Evolutionary conservation across 2,113 vertebrate genomes (phyloP), one percentile per base, ranked within the genome.

Genomic region (Amphilophus citrinellus): DNA sequence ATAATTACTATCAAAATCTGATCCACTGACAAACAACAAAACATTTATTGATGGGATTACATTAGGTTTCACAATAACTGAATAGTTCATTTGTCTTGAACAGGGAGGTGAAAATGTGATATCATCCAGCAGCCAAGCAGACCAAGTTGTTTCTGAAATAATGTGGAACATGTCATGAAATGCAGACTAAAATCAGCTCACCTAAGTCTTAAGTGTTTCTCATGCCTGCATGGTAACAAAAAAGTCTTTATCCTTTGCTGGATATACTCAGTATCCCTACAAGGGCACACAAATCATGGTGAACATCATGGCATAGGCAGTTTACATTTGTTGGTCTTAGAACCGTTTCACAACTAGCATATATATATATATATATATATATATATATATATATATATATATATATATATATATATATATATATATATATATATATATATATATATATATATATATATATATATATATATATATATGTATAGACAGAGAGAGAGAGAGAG

Each of bases 1-100:
- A 4, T 81, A 79, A 86, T 76, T 76, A 60, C 22, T 24, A 47
- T 85, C 32, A 66, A 18, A 32, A 76, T 79, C 7, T 10, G 17
- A 60, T 59, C 58, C 20, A 17, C 30, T 68, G 58, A 78, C 22
- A 58, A 77, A 81, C 61, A 73, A 50, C 9, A 6, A 14, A 77
- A 20, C 42, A 61, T 65, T 82, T 62, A 50, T 7, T 60, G 44
- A 77, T 82, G 59, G 18, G 13, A 44, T 71, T 30, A 14, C 7
- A 75, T 9, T 61, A 42, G 15, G 71, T 62, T 60, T 22, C 15
- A 11, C 59, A 27, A 71, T 13, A 76, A 37, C 11, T 27, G 3
- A 44, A 73, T 39, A 79, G 32, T 66, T 82, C 47, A 79, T 79
- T 32, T 15, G 39, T 65, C n/a, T 32, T 76, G 5, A 44, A 37